Evolutionary conservation across 2,888 invertebrate genomes (phyloP).

Genomic region (Yponomeuta evonymella): DNA sequence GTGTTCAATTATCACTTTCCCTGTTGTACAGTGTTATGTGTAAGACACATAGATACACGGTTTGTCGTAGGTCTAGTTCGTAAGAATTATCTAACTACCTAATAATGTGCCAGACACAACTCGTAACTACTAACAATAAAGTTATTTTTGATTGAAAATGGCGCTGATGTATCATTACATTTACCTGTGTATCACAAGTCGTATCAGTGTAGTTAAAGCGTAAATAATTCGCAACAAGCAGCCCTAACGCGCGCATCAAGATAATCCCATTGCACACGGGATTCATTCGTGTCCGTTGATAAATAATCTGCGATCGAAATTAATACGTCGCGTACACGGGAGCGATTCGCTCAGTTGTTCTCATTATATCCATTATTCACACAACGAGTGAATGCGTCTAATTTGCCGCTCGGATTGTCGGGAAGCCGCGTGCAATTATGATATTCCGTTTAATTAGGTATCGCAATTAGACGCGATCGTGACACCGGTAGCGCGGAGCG

Average conservation of each 20-base stretch:
- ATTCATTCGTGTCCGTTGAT: slow-evolving; percentile 12
- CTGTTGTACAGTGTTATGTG: slow-evolving; percentile 24
- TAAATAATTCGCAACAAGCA: neutral
- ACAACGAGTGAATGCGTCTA: slow-evolving; percentile 36
- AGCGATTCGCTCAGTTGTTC: slow-evolving; percentile 33
- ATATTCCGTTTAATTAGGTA: slow-evolving; percentile 57
- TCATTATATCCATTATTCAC: slow-evolving; percentile 40
- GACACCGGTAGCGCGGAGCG: slow-evolving; percentile 34
- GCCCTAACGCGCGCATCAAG: slow-evolving; percentile 15
- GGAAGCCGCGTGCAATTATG: slow-evolving; percentile 39
- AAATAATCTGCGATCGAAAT: slow-evolving; percentile 17
- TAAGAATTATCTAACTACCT: slow-evolving; percentile 21
- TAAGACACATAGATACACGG: slow-evolving; percentile 27
- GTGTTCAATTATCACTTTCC: neutral
- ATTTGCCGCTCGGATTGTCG: slow-evolving; percentile 43
- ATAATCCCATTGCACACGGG: slow-evolving; percentile 14
- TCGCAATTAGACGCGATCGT: slow-evolving; percentile 52
- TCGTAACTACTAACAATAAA: slow-evolving; percentile 17
- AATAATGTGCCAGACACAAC: slow-evolving; percentile 34
- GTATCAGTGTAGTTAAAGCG: neutral
- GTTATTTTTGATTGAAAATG: slow-evolving; percentile 11
- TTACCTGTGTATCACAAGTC: neutral
- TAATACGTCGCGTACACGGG: slow-evolving; percentile 22
- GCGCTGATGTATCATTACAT: neutral
- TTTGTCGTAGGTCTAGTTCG: slow-evolving; percentile 21